These are phyloP conservation scores for Hydropotes inermis DNA, from an alignment of 2,113 vertebrate species.

Conservation along the genomic window DNA sequence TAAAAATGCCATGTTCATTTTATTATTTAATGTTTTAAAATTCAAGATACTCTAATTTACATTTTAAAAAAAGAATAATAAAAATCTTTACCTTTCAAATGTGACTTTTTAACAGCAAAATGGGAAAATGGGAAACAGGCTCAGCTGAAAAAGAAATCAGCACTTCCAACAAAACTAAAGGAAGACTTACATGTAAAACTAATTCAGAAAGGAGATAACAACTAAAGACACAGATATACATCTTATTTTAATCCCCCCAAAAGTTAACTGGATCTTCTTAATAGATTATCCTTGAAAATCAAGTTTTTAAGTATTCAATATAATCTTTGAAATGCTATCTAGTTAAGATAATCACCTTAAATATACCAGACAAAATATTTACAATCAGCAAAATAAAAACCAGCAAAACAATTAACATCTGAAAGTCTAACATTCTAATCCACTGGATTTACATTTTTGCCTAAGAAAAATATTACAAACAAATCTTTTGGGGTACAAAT, in stretches of 20 bases:
- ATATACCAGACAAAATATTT: neutral
- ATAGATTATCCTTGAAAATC: constrained; percentile 12
- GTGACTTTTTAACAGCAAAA: neutral
- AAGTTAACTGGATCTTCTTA: neutral
- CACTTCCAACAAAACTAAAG: constrained; percentile 27
- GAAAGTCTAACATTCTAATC: neutral
- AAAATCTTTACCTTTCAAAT: constrained; percentile 10
- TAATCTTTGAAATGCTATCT: neutral
- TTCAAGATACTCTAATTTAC: neutral
- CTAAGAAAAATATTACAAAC: neutral
- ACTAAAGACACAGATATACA: neutral
- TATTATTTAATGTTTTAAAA: constrained; percentile 38
- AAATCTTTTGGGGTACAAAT: neutral
- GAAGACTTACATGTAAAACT: neutral
- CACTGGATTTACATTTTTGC: neutral
- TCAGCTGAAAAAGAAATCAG: neutral
- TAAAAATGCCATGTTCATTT: neutral
- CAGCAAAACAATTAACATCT: neutral
- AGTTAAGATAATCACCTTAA: constrained; percentile 3
- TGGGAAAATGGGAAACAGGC: neutral
- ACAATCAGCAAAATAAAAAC: constrained; percentile 38
- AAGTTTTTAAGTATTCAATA: constrained; percentile 21
- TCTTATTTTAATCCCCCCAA: neutral
- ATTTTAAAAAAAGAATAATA: constrained; percentile 8
- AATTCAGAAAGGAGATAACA: neutral